These are phyloP conservation scores for Chroicocephalus ridibundus DNA, from an alignment of 2,113 vertebrate species.

Conservation along the genomic window DNA sequence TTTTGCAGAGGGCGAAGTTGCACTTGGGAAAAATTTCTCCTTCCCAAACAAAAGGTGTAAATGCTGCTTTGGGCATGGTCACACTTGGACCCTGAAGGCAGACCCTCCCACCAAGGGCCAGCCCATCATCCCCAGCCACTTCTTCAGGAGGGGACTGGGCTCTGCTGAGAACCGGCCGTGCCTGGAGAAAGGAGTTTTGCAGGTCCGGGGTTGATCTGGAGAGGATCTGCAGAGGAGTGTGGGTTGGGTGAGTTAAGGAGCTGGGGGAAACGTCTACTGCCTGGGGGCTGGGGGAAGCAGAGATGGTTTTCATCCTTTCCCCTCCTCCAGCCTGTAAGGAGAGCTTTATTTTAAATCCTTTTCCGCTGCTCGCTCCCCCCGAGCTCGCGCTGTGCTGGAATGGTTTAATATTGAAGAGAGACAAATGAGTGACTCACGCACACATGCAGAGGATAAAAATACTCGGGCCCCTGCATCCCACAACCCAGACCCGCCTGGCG, in stretches of 20 bases:
- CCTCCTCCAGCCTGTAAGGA: neutral
- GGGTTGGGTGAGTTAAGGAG: neutral
- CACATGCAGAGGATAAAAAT: slow-evolving; percentile 43
- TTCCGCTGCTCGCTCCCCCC: neutral
- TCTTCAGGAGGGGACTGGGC: neutral
- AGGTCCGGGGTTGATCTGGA: neutral
- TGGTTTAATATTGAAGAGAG: slow-evolving; percentile 29
- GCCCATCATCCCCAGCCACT: neutral
- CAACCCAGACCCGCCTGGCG: neutral
- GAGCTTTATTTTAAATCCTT: slow-evolving; percentile 19
- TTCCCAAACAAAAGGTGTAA: neutral
- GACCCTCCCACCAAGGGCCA: neutral
- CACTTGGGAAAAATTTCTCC: neutral
- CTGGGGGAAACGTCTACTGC: neutral
- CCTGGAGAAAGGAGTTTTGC: neutral
- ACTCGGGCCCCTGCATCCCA: neutral
- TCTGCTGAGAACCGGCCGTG: neutral
- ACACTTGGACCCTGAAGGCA: neutral
- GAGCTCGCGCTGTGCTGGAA: neutral
- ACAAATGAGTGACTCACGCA: slow-evolving; percentile 56
- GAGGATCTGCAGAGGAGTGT: neutral
- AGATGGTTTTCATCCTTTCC: neutral
- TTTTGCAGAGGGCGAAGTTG: neutral
- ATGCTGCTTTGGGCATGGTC: neutral
- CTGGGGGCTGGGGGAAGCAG: neutral